Conservation (phyloP, 1,140 invertebrate species). For the Brachionus rubens region DNA sequence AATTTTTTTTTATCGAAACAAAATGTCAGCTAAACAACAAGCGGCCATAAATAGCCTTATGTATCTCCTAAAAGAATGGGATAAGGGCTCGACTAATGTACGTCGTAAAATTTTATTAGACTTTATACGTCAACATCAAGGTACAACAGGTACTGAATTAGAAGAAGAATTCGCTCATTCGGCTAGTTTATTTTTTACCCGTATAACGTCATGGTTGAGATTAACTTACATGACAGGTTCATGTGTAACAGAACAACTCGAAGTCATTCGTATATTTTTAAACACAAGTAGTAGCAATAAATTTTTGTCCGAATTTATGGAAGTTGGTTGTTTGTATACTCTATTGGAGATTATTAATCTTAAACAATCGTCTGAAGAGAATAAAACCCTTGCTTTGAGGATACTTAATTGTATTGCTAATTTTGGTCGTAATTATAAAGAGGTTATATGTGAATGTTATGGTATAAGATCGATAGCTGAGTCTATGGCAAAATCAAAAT, state of each 20-base stretch:
- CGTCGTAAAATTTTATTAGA: conserved; percentile 56
- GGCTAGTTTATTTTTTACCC: conserved; percentile 59
- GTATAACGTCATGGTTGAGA: conserved; percentile 58
- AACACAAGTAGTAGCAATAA: conserved; percentile 60
- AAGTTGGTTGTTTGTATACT: conserved; percentile 59
- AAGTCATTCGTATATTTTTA: conserved; percentile 56
- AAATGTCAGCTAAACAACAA: conserved; percentile 59
- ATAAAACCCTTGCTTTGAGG: conserved; percentile 56
- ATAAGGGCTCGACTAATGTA: conserved; percentile 55
- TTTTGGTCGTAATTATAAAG: conserved; percentile 60
- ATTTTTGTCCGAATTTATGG: conserved; percentile 59
- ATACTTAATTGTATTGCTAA: conserved; percentile 56
- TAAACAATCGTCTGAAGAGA: conserved; percentile 57
- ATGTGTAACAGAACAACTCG: conserved; percentile 56
- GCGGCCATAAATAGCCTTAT: conserved; percentile 56
- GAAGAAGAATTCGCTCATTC: conserved; percentile 60
- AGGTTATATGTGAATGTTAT: conserved; percentile 61
- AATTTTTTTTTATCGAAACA: conserved; percentile 22
- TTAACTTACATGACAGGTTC: conserved; percentile 58
- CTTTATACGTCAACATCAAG: conserved; percentile 58
- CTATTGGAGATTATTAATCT: conserved; percentile 58
- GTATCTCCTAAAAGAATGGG: conserved; percentile 58
- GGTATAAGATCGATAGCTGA: conserved; percentile 60
- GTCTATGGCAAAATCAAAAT: conserved; percentile 59
- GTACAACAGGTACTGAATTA: conserved; percentile 59